Evolutionary conservation across 2,888 invertebrate genomes (phyloP).

Genomic region (Callosobruchus maculatus): DNA sequence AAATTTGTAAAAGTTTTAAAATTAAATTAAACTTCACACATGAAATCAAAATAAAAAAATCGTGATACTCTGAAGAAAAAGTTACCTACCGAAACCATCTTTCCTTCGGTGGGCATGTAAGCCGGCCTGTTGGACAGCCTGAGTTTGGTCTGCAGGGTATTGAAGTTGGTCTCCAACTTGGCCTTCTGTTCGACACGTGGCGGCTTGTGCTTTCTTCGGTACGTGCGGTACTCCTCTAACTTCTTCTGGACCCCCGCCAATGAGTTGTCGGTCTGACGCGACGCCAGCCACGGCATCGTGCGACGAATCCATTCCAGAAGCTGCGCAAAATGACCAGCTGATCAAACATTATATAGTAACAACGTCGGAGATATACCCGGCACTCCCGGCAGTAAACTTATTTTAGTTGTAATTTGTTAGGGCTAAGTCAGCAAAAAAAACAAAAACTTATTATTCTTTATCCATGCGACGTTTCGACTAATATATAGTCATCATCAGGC

Average conservation of each 20-base stretch:
- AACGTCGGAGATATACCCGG: too few relatives aligned
- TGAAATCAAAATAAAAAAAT: too few relatives aligned
- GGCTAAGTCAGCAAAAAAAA: too few relatives aligned
- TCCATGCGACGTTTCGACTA: too few relatives aligned
- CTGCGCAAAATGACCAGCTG: conserved; percentile 49
- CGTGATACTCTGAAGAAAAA: too few relatives aligned
- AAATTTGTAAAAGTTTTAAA: too few relatives aligned
- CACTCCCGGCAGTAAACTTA: too few relatives aligned
- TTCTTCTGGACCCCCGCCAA: conserved; percentile 96
- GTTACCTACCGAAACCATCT: conserved; percentile 86
- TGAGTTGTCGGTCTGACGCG: conserved; percentile 96
- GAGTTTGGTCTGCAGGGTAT: conserved; percentile 97
- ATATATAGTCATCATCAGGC: too few relatives aligned
- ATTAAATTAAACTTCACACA: too few relatives aligned
- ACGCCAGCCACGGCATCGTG: conserved; percentile 97
- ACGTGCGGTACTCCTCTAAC: conserved; percentile 97
- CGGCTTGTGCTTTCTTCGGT: conserved; percentile 98
- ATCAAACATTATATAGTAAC: background rate
- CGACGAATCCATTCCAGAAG: conserved; percentile 97
- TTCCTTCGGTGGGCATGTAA: conserved; percentile 99
- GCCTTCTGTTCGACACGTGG: conserved; percentile 99
- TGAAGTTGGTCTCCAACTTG: conserved; percentile 98
- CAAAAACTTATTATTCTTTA: too few relatives aligned
- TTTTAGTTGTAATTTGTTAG: too few relatives aligned
- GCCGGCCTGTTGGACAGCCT: conserved; percentile 97